Evolutionary conservation across 2,113 vertebrate species (phyloP).

Genomic region (Salminus brasiliensis): DNA sequence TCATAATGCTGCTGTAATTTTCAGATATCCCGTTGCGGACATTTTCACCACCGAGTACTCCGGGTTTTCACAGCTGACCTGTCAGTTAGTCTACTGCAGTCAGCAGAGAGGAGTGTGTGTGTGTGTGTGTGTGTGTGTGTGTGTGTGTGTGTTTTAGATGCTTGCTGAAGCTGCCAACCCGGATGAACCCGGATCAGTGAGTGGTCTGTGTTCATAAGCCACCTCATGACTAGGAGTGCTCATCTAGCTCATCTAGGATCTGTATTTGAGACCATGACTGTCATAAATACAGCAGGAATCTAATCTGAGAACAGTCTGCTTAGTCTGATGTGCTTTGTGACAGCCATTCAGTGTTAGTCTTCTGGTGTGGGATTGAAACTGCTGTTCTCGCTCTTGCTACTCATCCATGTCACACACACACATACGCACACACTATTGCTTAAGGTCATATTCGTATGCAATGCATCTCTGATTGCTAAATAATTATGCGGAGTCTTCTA

Average conservation of each 20-base stretch:
- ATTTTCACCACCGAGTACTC: neutral
- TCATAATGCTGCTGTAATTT: neutral
- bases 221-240: neutral
- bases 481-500: no score
- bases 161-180: neutral
- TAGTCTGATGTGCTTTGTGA: neutral
- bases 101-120: no score
- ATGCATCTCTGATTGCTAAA: no score
- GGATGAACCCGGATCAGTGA: neutral
- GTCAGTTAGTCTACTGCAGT: neutral
- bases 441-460: neutral
- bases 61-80: neutral
- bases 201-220: neutral
- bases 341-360: no score
- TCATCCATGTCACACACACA: neutral
- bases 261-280: no score
- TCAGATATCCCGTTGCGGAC: neutral
- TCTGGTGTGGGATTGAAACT: neutral
- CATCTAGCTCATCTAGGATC: neutral
- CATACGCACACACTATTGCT: neutral
- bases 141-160: neutral
- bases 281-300: neutral
- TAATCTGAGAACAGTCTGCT: neutral
- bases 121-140: no score
- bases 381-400: neutral